A percentile compares a stretch with the other conserved stretches of the same genome.
Evolutionary conservation across 1,140 invertebrate species (phyloP).

Genomic region (Brachionus paranguensis): DNA sequence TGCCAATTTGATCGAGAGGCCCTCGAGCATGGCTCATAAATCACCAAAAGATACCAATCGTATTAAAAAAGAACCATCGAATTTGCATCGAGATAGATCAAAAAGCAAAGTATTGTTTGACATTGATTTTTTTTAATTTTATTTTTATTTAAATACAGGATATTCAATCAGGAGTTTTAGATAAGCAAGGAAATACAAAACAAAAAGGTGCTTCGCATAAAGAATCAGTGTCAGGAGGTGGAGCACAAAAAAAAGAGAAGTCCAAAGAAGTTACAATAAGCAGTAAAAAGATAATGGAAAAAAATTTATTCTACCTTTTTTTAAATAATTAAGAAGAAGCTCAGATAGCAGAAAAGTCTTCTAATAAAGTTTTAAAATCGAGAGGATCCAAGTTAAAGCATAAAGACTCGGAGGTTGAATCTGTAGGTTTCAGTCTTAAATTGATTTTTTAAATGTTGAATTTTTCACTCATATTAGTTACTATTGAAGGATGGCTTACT

Average conservation of each 20-base stretch:
- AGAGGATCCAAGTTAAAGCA: not conserved
- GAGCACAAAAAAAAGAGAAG: not conserved
- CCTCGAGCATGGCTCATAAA: not conserved
- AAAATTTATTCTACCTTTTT: not conserved
- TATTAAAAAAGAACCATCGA: not conserved
- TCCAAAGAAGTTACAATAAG: not conserved
- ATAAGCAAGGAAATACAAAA: not conserved
- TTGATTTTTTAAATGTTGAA: not conserved
- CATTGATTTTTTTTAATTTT: not conserved
- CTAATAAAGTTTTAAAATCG: not conserved
- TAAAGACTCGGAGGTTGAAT: not conserved
- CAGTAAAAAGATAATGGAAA: not conserved
- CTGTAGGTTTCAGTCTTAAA: not conserved
- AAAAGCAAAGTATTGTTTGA: slow-evolving; percentile 6
- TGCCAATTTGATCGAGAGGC: not conserved
- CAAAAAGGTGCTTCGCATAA: not conserved
- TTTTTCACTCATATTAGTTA: not conserved
- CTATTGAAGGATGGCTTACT: not conserved
- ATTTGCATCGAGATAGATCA: not conserved
- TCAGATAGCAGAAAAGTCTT: not conserved
- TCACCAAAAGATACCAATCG: not conserved
- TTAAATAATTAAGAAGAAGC: not conserved
- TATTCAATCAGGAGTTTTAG: not conserved
- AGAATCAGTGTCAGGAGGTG: not conserved
- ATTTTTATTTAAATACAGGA: not conserved